These are phyloP conservation scores for Aethes cnicana DNA, from an alignment of 2,888 invertebrate species.

Conservation along the genomic window DNA sequence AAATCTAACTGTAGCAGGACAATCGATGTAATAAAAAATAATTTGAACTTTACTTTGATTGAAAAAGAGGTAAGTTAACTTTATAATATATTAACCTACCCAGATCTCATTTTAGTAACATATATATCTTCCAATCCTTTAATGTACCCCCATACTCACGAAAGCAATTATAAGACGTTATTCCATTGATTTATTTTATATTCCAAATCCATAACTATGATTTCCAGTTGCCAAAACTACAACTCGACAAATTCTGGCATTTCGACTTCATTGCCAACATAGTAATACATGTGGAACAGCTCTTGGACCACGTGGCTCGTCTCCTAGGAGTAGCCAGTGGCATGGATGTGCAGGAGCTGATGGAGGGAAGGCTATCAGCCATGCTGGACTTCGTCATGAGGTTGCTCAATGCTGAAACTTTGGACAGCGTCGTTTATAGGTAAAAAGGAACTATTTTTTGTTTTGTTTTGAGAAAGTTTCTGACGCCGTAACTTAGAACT, in stretches of 20 bases:
- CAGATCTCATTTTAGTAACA: no score
- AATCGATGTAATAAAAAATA: slow-evolving; percentile 37
- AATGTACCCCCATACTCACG: no score
- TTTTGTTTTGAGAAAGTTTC: neutral
- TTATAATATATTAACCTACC: no score
- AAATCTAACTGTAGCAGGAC: slow-evolving; percentile 52
- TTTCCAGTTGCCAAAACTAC: slow-evolving; percentile 60
- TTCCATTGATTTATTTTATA: neutral
- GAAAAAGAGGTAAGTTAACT: slow-evolving; percentile 55
- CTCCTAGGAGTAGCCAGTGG: slow-evolving; percentile 69
- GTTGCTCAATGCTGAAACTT: slow-evolving; percentile 69
- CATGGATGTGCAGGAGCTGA: slow-evolving; percentile 58
- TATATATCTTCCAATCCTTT: no score
- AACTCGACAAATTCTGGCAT: slow-evolving; percentile 71
- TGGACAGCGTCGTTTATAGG: slow-evolving; percentile 72
- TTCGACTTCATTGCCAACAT: slow-evolving; percentile 74
- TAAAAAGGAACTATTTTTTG: slow-evolving; percentile 39
- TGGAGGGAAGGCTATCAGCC: slow-evolving; percentile 58
- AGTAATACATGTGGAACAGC: slow-evolving; percentile 56
- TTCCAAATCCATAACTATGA: neutral
- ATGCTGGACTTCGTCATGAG: slow-evolving; percentile 67
- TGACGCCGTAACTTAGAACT: no score
- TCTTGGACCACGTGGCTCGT: slow-evolving; percentile 65
- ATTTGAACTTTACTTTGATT: slow-evolving; percentile 49
- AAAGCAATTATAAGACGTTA: no score